Evolutionary conservation across 2,888 invertebrate species (phyloP), one percentile per base, ranked within the genome.

Genomic region (Phengaris arion): DNA sequence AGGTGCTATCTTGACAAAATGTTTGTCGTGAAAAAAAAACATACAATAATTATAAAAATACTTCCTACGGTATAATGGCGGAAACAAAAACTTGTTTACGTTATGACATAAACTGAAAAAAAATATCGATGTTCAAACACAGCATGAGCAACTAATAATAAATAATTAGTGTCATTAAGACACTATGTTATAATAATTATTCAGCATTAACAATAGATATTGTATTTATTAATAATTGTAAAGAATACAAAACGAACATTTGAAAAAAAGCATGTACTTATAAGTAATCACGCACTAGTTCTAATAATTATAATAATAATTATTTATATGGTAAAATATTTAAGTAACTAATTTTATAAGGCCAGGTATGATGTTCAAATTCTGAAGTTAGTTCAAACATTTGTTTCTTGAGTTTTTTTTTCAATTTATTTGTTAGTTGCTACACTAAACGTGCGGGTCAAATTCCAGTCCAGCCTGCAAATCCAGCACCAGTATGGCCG

Each of bases 11-110:
- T 64, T 64, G 64, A 35, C 35, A 64, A 35, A 6, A 64, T 64
- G 35, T 64, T 45, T 6, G 59, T 5, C 9, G 45, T 12, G 35
- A 64, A 64, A 64, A 64, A 64, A 45, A 64, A 59, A 59, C 59
- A 1, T 59, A 64, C 12, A 64, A 35, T 70, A 15, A 70, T 51
- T 70, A 70, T 70, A 51, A 48, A 48, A 51, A 70, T 48, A 70
- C 70, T 70, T 70, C 70, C 70, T 70, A 22, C 15, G 51, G 51
- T 22, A 48, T 70, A 70, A 70, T 48, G 51, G n/a, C 7, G n/a
- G 5, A 10, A n/a, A 51, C 51, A 70, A 70, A 70, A 70, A 70
- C 70, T 22, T 70, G 70, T 70, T 70, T 70, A 70, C 15, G 15
- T 9, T 46, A 69, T 51, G 22, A 51, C 12, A 48, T 12, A 51